Evolutionary conservation across 2,113 vertebrate genomes (phyloP).

Genomic region (Hipposideros armiger): DNA sequence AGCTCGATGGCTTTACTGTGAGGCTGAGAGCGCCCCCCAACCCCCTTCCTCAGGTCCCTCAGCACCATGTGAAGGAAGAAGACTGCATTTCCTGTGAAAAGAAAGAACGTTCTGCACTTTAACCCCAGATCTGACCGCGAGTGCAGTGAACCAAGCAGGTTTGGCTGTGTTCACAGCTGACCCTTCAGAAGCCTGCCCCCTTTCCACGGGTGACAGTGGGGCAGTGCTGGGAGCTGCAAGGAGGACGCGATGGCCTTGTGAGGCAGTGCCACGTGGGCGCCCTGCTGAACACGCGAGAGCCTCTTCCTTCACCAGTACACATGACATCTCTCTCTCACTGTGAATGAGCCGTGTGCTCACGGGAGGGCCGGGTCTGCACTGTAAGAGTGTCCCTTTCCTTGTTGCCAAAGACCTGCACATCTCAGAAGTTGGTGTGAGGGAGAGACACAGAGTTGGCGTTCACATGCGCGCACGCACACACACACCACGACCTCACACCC

Average conservation of each 20-base stretch:
- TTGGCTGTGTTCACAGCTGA: not conserved
- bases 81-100: not conserved
- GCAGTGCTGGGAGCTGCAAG: no score
- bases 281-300: not conserved
- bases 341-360: no score
- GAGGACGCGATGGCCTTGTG: not conserved
- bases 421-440: not conserved
- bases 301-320: no score
- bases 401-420: no score
- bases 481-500: not conserved
- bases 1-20: not conserved
- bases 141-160: not conserved
- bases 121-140: not conserved
- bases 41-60: not conserved
- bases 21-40: not conserved
- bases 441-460: not conserved
- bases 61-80: fast-evolving
- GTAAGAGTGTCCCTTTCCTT: no score
- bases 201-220: not conserved
- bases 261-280: fast-evolving
- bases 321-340: no score
- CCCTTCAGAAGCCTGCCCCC: no score
- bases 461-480: fast-evolving
- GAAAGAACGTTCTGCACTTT: no score
- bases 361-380: not conserved